phyloP scores from a whole-genome alignment of 2,113 vertebrate genomes.

The Carassius carassius region DNA sequence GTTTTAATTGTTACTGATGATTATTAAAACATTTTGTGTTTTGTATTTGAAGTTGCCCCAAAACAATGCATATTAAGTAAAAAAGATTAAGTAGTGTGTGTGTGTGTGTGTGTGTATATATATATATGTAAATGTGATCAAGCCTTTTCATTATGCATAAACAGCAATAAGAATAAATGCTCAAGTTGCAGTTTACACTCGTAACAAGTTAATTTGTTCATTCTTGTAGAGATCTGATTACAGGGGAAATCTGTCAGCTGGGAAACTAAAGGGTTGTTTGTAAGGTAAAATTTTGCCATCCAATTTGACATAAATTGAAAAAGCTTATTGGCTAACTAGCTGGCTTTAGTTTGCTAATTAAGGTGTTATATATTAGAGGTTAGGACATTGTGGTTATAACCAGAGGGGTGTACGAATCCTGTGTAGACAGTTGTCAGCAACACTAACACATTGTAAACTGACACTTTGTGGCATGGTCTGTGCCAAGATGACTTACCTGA shows the following conservation, averaged over 20 bases:
- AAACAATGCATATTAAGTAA: no score
- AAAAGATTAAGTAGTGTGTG: no score
- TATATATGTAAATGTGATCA: no score
- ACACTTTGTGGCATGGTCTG: neutral
- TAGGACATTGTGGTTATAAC: neutral
- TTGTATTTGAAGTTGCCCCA: no score
- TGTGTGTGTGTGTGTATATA: no score
- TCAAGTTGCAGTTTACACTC: neutral
- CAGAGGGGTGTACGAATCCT: neutral
- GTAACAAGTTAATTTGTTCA: neutral
- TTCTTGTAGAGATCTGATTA: neutral
- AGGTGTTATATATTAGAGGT: neutral
- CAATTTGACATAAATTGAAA: neutral
- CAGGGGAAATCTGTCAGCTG: neutral
- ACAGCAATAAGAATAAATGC: no score
- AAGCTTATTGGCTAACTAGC: neutral
- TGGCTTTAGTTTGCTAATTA: neutral
- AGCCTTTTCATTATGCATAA: no score
- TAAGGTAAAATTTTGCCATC: neutral
- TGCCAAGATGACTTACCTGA: neutral
- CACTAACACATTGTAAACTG: conserved; percentile 1
- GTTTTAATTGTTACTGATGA: no score
- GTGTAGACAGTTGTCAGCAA: neutral
- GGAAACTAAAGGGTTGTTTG: no score
- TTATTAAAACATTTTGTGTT: no score